phyloP scores from a whole-genome alignment of 2,797 vertebrate species.

The Picus viridis region DNA sequence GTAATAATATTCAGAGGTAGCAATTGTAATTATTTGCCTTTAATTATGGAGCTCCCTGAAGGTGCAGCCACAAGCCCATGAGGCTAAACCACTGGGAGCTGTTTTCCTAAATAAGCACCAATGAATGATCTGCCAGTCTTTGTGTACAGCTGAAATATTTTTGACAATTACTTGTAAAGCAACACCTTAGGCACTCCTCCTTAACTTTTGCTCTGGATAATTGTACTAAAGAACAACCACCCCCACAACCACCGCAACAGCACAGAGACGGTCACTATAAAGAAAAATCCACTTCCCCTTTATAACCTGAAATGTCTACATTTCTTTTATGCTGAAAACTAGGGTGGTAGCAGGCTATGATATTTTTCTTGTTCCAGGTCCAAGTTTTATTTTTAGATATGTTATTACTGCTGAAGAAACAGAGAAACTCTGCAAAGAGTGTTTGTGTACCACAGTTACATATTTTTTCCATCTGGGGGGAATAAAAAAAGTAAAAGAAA shows the following conservation, averaged over 20 bases:
- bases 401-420: conserved; percentile 49
- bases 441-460: conserved; percentile 50
- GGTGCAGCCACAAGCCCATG: neutral
- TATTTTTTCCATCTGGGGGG: conserved; percentile 66
- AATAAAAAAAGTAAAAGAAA: conserved; percentile 21
- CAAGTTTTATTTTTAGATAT: conserved; percentile 54
- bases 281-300: conserved; percentile 54
- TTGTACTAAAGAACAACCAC: neutral
- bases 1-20: neutral
- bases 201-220: conserved; percentile 24
- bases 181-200: conserved; percentile 35
- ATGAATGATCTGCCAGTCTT: conserved; percentile 8
- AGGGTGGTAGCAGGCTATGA: conserved; percentile 2
- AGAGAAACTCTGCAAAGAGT: conserved; percentile 57
- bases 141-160: conserved; percentile 14
- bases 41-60: conserved; percentile 10
- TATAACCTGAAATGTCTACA: neutral
- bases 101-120: conserved; percentile 8
- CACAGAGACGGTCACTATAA: neutral
- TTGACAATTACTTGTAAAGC: conserved; percentile 58
- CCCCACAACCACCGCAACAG: too few species aligned
- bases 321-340: conserved; percentile 17
- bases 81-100: neutral
- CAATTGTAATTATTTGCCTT: conserved; percentile 11
- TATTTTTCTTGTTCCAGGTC: conserved; percentile 47